Percentiles rank a stretch among this genome's conserved stretches.
phyloP scores from a whole-genome alignment of 53 echinoderm and acorn worm genomes.

The Mesocentrotus franciscanus region DNA sequence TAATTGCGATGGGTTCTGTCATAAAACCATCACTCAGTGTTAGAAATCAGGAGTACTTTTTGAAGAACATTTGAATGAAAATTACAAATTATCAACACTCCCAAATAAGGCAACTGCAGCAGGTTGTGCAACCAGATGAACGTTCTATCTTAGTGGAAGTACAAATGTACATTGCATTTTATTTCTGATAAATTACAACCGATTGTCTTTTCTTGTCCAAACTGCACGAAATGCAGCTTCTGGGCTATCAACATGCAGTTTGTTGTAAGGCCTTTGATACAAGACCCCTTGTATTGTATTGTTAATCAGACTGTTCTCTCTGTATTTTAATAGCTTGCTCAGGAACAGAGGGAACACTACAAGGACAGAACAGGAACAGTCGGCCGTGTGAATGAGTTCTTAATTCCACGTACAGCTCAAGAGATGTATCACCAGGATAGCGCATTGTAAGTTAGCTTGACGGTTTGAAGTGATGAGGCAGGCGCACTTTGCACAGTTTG shows the following conservation, averaged over 20 bases:
- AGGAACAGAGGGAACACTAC: constrained; percentile 95
- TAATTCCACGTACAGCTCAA: constrained; percentile 92
- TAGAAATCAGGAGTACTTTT: too few species aligned
- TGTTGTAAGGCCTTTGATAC: background rate
- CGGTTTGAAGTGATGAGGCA: constrained; percentile 35
- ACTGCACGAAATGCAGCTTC: too few species aligned
- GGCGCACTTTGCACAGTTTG: constrained; percentile 34
- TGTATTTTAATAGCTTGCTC: constrained; percentile 84
- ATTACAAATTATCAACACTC: too few species aligned
- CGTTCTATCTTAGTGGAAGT: background rate
- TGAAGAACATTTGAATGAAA: too few species aligned
- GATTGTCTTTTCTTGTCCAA: too few species aligned
- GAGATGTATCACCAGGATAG: constrained; percentile 90
- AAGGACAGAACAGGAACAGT: constrained; percentile 95
- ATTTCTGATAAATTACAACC: background rate
- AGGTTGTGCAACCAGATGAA: background rate
- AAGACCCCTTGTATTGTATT: too few species aligned
- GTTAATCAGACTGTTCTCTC: constrained; percentile 16
- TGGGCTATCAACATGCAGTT: too few species aligned
- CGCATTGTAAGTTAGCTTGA: constrained; percentile 83
- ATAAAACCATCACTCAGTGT: too few species aligned
- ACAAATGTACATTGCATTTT: background rate
- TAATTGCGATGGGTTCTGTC: too few species aligned
- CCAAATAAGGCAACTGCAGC: too few species aligned
- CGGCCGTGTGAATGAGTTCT: constrained; percentile 86